phyloP scores from a whole-genome alignment of 2,113 vertebrate species.

The Geococcyx californianus region DNA sequence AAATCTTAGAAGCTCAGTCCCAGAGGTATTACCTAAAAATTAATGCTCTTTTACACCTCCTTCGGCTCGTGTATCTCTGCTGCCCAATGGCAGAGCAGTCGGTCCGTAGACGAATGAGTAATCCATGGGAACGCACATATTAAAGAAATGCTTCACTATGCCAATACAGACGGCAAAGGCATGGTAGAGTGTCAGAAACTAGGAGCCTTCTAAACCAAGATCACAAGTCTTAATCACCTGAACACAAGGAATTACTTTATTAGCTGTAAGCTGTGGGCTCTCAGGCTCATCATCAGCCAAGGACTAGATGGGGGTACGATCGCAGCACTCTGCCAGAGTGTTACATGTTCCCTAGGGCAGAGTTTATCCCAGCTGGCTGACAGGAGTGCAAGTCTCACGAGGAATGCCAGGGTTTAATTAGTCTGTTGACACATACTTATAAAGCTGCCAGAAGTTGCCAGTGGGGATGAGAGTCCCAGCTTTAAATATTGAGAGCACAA shows the following conservation, averaged over 20 bases:
- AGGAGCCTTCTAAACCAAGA: neutral
- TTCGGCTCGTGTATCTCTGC: neutral
- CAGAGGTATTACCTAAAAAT: neutral
- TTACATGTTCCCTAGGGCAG: neutral
- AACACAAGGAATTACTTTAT: neutral
- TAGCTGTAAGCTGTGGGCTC: neutral
- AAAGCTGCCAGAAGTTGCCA: conserved; percentile 27
- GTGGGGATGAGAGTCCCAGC: neutral
- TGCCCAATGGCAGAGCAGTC: neutral
- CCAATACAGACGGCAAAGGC: neutral
- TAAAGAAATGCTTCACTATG: neutral
- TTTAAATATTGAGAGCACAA: neutral
- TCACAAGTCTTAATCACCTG: neutral
- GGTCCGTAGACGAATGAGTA: neutral
- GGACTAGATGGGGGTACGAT: neutral
- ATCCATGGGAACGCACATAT: neutral
- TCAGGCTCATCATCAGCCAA: neutral
- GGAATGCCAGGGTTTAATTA: conserved; percentile 25
- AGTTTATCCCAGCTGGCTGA: conserved; percentile 22
- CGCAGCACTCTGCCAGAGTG: neutral
- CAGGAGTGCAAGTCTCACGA: neutral
- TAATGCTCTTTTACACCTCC: neutral
- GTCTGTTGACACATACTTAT: conserved; percentile 12
- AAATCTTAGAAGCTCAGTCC: neutral
- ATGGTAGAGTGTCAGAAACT: neutral